A percentile compares a stretch with the other conserved stretches of the same genome.
phyloP scores from a whole-genome alignment of 2,797 vertebrate species.

The Ptychobarbus kaznakovi region DNA sequence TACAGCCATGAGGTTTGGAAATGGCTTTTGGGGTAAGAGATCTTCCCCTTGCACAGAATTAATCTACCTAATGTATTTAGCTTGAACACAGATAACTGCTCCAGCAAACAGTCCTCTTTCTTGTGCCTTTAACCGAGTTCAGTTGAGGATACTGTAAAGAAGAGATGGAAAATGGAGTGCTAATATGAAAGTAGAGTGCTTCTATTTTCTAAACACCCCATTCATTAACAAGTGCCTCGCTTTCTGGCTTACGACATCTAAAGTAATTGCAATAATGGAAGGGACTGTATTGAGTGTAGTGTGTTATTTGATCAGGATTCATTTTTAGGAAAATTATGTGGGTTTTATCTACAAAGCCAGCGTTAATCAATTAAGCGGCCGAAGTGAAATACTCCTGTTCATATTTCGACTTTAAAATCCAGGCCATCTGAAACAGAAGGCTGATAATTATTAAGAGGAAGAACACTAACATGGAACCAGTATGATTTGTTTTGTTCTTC shows the following conservation, averaged over 20 bases:
- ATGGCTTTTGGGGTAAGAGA: constrained; percentile 21
- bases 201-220: constrained; percentile 40
- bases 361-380: constrained; percentile 38
- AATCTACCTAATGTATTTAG: constrained; percentile 53
- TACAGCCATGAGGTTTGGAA: constrained; percentile 17
- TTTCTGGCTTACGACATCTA: constrained; percentile 50
- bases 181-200: constrained; percentile 49
- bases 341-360: constrained; percentile 29
- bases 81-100: constrained; percentile 60
- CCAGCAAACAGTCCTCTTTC: constrained; percentile 56
- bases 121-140: constrained; percentile 47
- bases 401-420: constrained; percentile 13
- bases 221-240: constrained; percentile 49
- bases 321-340: constrained; percentile 50
- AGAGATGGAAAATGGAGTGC: constrained; percentile 43
- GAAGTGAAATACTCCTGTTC: constrained; percentile 19
- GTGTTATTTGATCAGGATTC: constrained; percentile 54
- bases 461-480: not conserved
- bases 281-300: constrained; percentile 46
- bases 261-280: constrained; percentile 65
- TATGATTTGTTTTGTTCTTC: not conserved
- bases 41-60: constrained; percentile 35
- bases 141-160: constrained; percentile 33
- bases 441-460: not conserved
- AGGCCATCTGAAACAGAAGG: not conserved